Percentiles rank a stretch among this genome's conserved stretches.
Evolutionary conservation across 2,888 invertebrate species (phyloP).

Genomic region (Lypha dubia): DNA sequence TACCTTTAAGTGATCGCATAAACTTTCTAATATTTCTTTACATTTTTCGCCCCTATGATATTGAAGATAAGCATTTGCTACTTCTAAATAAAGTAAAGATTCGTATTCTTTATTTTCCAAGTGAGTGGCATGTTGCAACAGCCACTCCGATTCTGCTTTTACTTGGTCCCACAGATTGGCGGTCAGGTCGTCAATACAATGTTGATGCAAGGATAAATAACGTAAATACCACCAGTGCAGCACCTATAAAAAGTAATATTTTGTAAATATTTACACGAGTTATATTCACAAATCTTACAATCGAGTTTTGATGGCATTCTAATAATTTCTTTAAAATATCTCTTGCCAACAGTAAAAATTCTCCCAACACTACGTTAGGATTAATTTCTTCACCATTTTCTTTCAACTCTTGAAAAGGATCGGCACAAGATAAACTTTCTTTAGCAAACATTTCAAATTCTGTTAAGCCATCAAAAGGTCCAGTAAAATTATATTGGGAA

Average conservation of each 20-base stretch:
- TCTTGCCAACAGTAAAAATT: conserved; percentile 81
- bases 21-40: conserved; percentile 87
- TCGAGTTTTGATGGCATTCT: conserved; percentile 77
- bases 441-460: conserved; percentile 62
- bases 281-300: conserved; percentile 70
- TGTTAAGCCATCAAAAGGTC: conserved; percentile 84
- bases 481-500: conserved; percentile 92
- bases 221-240: conserved; percentile 88
- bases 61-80: conserved; percentile 88
- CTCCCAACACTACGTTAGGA: conserved; percentile 86
- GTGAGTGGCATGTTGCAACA: conserved; percentile 77
- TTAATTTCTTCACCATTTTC: conserved; percentile 87
- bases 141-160: conserved; percentile 73
- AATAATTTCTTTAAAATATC: conserved; percentile 82
- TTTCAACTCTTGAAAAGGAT: conserved; percentile 76
- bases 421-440: conserved; percentile 47
- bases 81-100: conserved; percentile 84
- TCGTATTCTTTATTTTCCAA: conserved; percentile 81
- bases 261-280: not conserved
- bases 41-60: conserved; percentile 90
- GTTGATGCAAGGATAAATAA: conserved; percentile 89
- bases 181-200: conserved; percentile 89
- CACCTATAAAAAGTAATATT: conserved; percentile 69
- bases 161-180: conserved; percentile 85
- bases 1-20: conserved; percentile 87